Base-by-base conservation (phyloP, 2,797 vertebrate species). In the Podarcis lilfordi region DNA sequence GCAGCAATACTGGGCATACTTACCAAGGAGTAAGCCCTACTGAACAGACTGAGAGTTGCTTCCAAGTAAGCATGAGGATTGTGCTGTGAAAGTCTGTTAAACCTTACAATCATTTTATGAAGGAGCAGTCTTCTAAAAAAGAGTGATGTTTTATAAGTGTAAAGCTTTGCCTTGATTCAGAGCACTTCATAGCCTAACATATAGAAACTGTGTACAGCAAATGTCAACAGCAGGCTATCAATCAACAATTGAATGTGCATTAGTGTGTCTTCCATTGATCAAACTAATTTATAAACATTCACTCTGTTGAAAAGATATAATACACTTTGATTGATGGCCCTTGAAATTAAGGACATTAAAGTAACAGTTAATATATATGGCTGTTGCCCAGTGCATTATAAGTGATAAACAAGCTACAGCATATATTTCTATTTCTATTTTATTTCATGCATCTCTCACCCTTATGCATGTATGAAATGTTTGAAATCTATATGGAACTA, bases 321-420 rank as follows among this genome's bases (percentile, higher is more conserved):
- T 71, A 68, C 50, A 89, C 19, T 64, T 64, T 10, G 85, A 89
- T 81, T 88, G 92, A 96, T 91, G 91, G 94, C 86, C 93, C 92
- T 88, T 93, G 90, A 96, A 95, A 96, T 94, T 91, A 95, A 95
- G 85, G 66, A 86, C 91, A 92, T 94, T 95, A 92, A 94, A 88
- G 93, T 87, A 90, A 59, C 64, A 72, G 85, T 84, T 88, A 86
- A 95, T 87, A 61, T 74, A 82, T 32, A 32, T 61, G 37, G 85
- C 55, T 78, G 82, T 25, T 37, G 79, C 21, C 61, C 43, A 90
- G 19, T 77, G 21, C 72, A 72, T 77, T 37, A 35, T n/a, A 37
- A 89, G 68, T 72, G 78, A 66, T 29, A 90, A 94, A 91, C 80
- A 88, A 91, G 32, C 10, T 77, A 75, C 85, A 90, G 80, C 29